Evolutionary conservation across 2,113 vertebrate species (phyloP), one percentile per base, ranked within the genome.

Genomic region (Acanthisitta chloris): DNA sequence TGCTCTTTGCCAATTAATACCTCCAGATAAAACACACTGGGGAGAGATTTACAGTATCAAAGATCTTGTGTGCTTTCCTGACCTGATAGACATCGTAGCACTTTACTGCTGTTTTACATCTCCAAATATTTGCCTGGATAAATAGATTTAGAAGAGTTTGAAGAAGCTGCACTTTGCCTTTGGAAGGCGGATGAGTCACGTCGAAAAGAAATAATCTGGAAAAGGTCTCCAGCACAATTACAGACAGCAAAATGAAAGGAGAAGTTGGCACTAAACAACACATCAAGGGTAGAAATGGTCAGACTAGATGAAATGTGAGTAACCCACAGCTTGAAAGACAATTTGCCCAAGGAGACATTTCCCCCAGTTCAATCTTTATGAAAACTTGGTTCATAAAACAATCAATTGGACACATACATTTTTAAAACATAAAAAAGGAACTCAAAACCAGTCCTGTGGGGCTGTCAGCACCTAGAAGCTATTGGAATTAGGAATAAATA

Each of bases 91-190:
- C 90, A 81, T 52, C 9, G 1, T 12, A 86, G 81, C 64, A 81
- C 82, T 90, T 89, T 52, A 62, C 82, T 83, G 12, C 91, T 73
- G 36, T 20, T 96, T 91, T 66, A 93, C 71, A 87, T 81, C 91
- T 94, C 86, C 94, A 97, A 96, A 96, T 96, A 96, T 97, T 97
- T 97, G 90, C 91, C 91, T 65, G 87, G 85, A 77, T 96, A 89
- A 96, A 92, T 85, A 97, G 95, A 79, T 86, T 81, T 88, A 73
- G 76, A 93, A 55, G 15, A 79, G 81, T 91, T 95, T 94, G 90
- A 93, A 88, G 69, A 96, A 90, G 91, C 80, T 95, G 70, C 52
- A 36, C 58, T 90, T 84, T 72, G 61, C 67, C 71, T 58, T 64
- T 34, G 62, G 85, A 90, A 94, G 40, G 77, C 80, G 80, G 26